These are phyloP conservation scores for Marmota monax DNA, from an alignment of 2,113 vertebrate species.

Conservation along the genomic window DNA sequence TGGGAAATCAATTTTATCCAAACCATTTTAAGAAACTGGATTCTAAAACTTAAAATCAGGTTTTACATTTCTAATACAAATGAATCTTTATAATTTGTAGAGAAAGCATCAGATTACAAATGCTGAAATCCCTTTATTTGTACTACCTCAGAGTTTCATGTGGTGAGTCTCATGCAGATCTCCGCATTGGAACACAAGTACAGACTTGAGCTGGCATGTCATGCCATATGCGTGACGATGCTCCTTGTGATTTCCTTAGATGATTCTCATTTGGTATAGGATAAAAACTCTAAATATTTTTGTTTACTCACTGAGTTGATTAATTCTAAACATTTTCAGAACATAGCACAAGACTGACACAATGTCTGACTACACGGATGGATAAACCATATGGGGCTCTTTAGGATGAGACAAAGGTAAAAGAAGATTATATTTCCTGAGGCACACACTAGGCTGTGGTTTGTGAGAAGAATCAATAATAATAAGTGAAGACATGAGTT, in stretches of 20 bases:
- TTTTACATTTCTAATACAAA: constrained; percentile 21
- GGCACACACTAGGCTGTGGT: not conserved
- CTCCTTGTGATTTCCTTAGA: not conserved
- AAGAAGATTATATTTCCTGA: constrained; percentile 61
- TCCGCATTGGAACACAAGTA: not conserved
- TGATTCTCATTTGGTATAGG: not conserved
- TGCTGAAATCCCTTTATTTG: not conserved
- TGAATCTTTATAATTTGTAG: not conserved
- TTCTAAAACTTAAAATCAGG: not conserved
- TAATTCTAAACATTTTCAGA: constrained; percentile 46
- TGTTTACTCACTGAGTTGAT: not conserved
- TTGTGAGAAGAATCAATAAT: not conserved
- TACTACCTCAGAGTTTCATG: not conserved
- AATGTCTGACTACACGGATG: constrained; percentile 46
- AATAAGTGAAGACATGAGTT: not conserved
- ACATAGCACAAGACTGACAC: constrained; percentile 8
- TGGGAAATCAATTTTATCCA: constrained; percentile 7
- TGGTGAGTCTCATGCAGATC: not conserved
- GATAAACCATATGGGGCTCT: constrained; percentile 51
- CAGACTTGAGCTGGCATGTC: not conserved
- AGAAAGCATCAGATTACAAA: not conserved
- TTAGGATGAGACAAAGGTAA: constrained; percentile 40
- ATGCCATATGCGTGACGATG: not conserved
- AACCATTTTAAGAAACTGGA: not conserved
- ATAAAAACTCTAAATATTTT: not conserved